Evolutionary conservation across 2,888 invertebrate species (phyloP).

Genomic region (Tromatobia lineatoria): DNA sequence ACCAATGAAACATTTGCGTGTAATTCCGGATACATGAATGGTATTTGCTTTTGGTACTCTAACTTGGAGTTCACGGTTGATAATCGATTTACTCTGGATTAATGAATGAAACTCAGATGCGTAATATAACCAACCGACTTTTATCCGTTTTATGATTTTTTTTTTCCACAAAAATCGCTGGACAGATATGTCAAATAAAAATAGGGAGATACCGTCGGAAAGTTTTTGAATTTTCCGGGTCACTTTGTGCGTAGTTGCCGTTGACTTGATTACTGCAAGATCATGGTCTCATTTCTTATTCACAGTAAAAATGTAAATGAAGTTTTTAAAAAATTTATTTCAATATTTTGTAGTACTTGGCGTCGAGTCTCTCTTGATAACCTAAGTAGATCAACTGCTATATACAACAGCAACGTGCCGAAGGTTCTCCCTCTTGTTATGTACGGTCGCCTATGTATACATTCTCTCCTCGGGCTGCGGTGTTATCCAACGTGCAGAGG

Average conservation of each 20-base stretch:
- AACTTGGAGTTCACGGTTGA: not conserved
- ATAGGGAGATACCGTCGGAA: not conserved
- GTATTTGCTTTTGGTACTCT: not conserved
- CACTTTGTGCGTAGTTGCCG: not conserved
- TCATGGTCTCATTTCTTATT: not conserved
- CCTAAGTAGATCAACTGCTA: not conserved
- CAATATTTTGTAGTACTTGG: no score
- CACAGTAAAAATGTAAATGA: not conserved
- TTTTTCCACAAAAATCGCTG: not conserved
- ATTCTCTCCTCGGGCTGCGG: slow-evolving; percentile 1
- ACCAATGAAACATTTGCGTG: not conserved
- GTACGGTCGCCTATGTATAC: slow-evolving; percentile 1
- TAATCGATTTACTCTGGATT: not conserved
- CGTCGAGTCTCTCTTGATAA: no score
- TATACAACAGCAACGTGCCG: not conserved
- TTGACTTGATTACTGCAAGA: not conserved
- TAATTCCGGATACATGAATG: not conserved
- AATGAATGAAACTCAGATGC: not conserved
- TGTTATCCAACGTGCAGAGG: not conserved
- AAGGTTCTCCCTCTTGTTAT: not conserved
- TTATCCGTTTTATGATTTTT: not conserved
- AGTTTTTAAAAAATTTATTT: no score
- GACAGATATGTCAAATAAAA: not conserved
- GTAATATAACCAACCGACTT: not conserved
- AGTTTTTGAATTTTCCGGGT: not conserved